Percentiles rank a stretch among this genome's conserved stretches.
Conservation (phyloP, 1,140 invertebrate genomes). For the Zaprionus kolodkinae region DNA sequence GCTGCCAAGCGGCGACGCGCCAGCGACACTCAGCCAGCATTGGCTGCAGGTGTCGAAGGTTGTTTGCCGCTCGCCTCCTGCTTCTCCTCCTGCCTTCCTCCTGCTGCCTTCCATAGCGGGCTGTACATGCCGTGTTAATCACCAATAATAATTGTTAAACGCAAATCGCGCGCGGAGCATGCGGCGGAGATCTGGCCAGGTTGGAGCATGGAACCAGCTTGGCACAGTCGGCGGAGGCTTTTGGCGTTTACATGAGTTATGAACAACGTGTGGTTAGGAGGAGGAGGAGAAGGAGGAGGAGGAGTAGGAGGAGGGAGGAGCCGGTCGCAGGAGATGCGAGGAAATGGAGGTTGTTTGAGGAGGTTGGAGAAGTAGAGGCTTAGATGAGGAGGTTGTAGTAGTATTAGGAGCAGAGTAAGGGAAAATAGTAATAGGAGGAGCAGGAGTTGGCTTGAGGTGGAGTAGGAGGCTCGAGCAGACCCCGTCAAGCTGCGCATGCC, state of each 20-base stretch:
- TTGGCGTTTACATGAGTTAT: constrained; percentile 75
- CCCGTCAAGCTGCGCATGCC: constrained; percentile 51
- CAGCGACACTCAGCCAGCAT: constrained; percentile 15
- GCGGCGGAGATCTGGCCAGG: constrained; percentile 9
- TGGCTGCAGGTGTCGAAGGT: constrained; percentile 79
- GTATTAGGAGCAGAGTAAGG: not conserved
- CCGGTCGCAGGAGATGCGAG: not conserved
- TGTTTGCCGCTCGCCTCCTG: constrained; percentile 39
- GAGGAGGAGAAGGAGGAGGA: too few relatives aligned
- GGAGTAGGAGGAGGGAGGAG: not conserved
- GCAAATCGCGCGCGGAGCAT: constrained; percentile 60
- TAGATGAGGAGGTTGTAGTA: not conserved
- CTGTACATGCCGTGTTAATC: constrained; percentile 81
- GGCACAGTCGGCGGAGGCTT: constrained; percentile 32
- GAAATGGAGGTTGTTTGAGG: not conserved
- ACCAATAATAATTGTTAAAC: constrained; percentile 83
- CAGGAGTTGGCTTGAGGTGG: not conserved
- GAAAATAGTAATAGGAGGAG: not conserved
- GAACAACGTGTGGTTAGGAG: constrained; percentile 43
- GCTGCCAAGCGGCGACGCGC: constrained; percentile 28
- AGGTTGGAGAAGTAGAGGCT: not conserved
- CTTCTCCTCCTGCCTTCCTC: constrained; percentile 1
- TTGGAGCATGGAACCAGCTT: constrained; percentile 3
- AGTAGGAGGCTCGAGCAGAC: not conserved
- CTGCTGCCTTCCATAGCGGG: constrained; percentile 18